phyloP scores from a whole-genome alignment of 2,888 invertebrate genomes.

The Ptilodon capucinus region DNA sequence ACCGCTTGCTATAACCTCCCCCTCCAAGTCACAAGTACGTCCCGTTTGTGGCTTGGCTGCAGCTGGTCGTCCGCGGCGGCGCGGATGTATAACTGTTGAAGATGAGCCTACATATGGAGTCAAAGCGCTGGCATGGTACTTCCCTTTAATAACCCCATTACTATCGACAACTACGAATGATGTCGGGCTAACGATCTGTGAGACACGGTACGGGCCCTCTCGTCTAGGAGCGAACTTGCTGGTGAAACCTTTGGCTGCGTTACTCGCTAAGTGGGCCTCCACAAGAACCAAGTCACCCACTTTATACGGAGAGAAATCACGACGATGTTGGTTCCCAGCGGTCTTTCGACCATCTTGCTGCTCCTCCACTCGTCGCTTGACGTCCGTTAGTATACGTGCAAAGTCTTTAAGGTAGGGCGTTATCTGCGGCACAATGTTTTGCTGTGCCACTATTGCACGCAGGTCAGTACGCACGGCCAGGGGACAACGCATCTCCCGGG shows the following conservation, averaged over 20 bases:
- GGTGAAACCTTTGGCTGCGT: slow-evolving; percentile 7
- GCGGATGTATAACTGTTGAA: not conserved
- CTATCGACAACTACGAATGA: slow-evolving; percentile 1
- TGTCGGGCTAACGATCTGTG: slow-evolving; percentile 2
- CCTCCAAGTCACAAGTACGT: slow-evolving; percentile 9
- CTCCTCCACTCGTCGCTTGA: not conserved
- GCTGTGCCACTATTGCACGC: not conserved
- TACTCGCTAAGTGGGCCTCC: slow-evolving; percentile 2
- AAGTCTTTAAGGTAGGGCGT: slow-evolving; percentile 4
- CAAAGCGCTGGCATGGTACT: slow-evolving; percentile 11
- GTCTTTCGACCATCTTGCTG: not conserved
- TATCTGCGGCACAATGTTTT: slow-evolving; percentile 4
- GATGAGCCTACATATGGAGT: slow-evolving; percentile 1
- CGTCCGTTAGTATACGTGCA: not conserved
- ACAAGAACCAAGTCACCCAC: slow-evolving; percentile 6
- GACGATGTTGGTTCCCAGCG: not conserved
- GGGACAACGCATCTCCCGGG: too few species aligned
- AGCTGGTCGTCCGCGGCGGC: slow-evolving; percentile 1
- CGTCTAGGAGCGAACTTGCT: slow-evolving; percentile 10
- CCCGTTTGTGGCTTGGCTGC: slow-evolving; percentile 9
- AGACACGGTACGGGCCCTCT: slow-evolving; percentile 5
- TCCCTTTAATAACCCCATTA: not conserved
- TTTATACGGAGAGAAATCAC: not conserved
- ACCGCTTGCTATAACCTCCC: slow-evolving; percentile 9
- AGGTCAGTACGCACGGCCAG: too few species aligned